A percentile compares a stretch with the other conserved stretches of the same genome.
phyloP scores from a whole-genome alignment of 1,140 invertebrate genomes.

The Anastrepha obliqua region DNA sequence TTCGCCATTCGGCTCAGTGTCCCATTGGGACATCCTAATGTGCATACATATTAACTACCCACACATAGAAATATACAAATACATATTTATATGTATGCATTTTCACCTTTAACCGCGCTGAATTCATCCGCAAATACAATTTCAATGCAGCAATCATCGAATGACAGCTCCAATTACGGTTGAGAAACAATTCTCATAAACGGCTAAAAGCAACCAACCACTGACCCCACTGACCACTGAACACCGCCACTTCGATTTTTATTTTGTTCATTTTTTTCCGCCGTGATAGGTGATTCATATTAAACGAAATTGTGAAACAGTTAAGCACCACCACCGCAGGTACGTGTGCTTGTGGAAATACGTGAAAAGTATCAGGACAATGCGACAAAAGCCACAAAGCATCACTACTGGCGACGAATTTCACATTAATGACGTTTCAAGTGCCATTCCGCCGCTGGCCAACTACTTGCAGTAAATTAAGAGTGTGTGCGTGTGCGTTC shows the following conservation, averaged over 20 bases:
- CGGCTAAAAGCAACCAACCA: neutral
- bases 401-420: constrained; percentile 21
- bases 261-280: neutral
- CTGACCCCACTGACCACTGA: neutral
- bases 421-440: constrained; percentile 6
- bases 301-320: neutral
- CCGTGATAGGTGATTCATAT: neutral
- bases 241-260: neutral
- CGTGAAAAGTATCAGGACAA: neutral
- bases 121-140: neutral
- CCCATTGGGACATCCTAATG: too few relatives aligned
- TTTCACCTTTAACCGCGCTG: neutral
- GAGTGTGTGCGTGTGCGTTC: too few relatives aligned
- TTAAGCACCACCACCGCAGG: neutral
- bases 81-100: too few relatives aligned
- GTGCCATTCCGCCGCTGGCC: neutral
- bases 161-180: constrained; percentile 14
- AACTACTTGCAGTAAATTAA: neutral
- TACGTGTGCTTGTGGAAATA: neutral
- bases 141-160: constrained; percentile 1
- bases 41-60: too few relatives aligned
- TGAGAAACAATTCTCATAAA: neutral
- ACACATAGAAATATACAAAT: too few relatives aligned
- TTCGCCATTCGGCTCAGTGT: too few relatives aligned
- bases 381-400: constrained; percentile 16